Base-by-base conservation (phyloP, 2,888 invertebrate genomes). In the Danaus chrysippus region DNA sequence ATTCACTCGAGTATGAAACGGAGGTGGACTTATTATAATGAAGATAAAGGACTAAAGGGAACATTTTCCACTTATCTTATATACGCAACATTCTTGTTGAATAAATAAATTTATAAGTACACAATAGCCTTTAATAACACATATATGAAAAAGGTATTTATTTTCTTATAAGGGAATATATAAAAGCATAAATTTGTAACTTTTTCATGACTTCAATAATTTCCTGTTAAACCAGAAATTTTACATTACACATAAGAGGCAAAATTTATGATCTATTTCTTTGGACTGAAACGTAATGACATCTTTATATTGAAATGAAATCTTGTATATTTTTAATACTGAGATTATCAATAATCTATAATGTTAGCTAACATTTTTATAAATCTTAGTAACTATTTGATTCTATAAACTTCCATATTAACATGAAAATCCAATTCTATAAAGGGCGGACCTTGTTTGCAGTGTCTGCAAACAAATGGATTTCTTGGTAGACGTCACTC, bases 1-100 rank as follows among this genome's bases (percentile, higher is more conserved):
- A 67, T 67, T 67, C 56, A 46, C 60, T 67, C 62, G 54, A 61
- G 62, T 62, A 61, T 62, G 62, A 64, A 67, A 66, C 61, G 43
- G 54, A 66, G 44, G 53, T 44, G 42, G 46, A 54, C 19, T 60
- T 54, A 42, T 43, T 49, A 56, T 54, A 56, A 54, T 49, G 17
- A 49, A 10, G 17, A 49, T 49, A 49, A 49, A 49, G 49, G 17
- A 49, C 49, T 49, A 17, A 49, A 49, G 15, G 49, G 10, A 49
- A 17, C 49, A 49, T 49, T 49, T 49, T 49, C 49, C 17, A 49
- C 49, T 49, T 9, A 49, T 46, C 46, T 46, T 46, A 46, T 49
- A 49, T 17, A 17, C 11, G 49, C 17, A 49, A 49, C 10, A 49
- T 49, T 49, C 49, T 49, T 15, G 15, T 15, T 10, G 49, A 17